phyloP scores from a whole-genome alignment of 2,113 vertebrate genomes.

The Lagenorhynchus albirostris region DNA sequence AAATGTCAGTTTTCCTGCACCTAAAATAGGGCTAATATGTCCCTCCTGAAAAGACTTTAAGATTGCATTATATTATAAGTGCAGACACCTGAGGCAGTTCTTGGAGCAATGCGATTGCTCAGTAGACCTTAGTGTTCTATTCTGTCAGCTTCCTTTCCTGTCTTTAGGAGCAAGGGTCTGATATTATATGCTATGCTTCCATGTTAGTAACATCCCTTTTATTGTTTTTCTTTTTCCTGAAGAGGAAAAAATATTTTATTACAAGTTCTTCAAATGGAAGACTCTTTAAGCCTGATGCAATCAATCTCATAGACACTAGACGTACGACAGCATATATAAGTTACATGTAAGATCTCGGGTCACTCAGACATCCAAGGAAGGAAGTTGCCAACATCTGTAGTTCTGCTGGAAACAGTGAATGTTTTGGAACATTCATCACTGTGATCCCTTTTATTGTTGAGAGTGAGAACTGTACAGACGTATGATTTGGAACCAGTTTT shows the following conservation, averaged over 20 bases:
- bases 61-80: not conserved
- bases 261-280: too few species aligned
- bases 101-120: not conserved
- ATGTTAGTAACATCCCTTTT: not conserved
- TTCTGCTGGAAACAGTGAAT: too few species aligned
- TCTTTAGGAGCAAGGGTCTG: not conserved
- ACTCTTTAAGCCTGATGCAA: too few species aligned
- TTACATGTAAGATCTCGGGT: too few species aligned
- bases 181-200: not conserved
- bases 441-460: not conserved
- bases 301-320: too few species aligned
- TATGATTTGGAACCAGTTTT: not conserved
- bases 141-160: not conserved
- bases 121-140: not conserved
- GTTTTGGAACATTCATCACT: too few species aligned
- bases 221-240: not conserved
- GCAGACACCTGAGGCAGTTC: not conserved
- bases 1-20: not conserved
- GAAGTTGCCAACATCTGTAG: too few species aligned
- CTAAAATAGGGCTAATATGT: not conserved
- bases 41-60: not conserved
- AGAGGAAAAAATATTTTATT: too few species aligned
- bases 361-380: too few species aligned
- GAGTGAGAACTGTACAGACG: not conserved
- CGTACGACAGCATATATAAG: too few species aligned